Evolutionary conservation across 2,113 vertebrate species (phyloP).

Genomic region (Varanus salvator): DNA sequence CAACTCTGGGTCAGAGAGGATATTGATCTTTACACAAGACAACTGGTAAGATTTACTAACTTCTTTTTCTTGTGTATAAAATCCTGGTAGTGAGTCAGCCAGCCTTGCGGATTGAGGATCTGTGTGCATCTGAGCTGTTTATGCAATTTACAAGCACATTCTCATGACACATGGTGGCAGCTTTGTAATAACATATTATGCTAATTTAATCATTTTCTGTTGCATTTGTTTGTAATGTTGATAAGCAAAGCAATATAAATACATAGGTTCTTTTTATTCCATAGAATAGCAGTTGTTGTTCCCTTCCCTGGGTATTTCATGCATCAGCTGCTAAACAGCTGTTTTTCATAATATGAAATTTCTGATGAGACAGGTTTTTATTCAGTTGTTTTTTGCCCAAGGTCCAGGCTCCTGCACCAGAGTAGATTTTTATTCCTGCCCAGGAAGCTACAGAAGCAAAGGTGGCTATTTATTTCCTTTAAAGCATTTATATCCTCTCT

Average conservation of each 20-base stretch:
- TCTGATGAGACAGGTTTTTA: not conserved
- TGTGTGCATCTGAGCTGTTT: not conserved
- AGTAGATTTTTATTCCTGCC: not conserved
- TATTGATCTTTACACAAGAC: not conserved
- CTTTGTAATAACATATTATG: constrained; percentile 29
- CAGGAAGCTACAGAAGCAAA: not conserved
- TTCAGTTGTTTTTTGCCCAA: not conserved
- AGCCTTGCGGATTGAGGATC: not conserved
- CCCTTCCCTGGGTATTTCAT: constrained; percentile 14
- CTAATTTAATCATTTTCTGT: constrained; percentile 25
- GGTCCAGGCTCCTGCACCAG: not conserved
- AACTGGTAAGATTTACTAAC: not conserved
- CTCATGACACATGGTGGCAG: not conserved
- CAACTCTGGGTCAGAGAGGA: not conserved
- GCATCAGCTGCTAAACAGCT: constrained; percentile 6
- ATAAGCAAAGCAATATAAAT: constrained; percentile 19
- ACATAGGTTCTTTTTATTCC: constrained; percentile 7
- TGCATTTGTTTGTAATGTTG: constrained; percentile 7
- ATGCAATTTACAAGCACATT: constrained; percentile 8
- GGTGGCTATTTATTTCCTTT: not conserved
- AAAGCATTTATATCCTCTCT: too few species aligned
- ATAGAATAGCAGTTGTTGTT: constrained; percentile 12
- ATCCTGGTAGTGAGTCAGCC: not conserved
- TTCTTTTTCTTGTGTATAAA: not conserved
- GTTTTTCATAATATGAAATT: constrained; percentile 15